Evolutionary conservation across 2,888 invertebrate species (phyloP).

Genomic region (Ellobium chinense): DNA sequence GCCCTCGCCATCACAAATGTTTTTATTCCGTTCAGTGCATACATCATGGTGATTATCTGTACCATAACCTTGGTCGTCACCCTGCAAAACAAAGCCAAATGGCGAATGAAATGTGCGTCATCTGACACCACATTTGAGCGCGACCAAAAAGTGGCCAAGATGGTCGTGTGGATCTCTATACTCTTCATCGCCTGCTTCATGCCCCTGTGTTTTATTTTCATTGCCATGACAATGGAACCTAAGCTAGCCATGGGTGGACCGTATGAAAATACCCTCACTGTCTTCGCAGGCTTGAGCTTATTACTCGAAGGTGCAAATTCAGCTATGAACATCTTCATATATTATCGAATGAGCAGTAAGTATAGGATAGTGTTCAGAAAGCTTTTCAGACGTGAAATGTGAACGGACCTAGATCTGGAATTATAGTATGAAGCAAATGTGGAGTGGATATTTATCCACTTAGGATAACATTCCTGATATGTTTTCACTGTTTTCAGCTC

Average conservation of each 20-base stretch:
- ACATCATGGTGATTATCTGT: background rate
- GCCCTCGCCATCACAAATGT: background rate
- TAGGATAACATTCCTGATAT: too few species aligned
- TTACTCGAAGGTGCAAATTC: background rate
- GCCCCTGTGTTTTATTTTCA: background rate
- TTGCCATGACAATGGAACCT: background rate
- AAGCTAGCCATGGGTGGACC: background rate
- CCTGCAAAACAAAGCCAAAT: background rate
- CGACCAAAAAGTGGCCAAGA: background rate
- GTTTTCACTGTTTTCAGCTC: too few species aligned
- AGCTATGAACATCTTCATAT: background rate
- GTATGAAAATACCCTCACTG: background rate
- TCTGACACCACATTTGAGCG: background rate
- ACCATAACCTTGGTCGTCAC: constrained; percentile 1
- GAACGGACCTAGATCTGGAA: too few species aligned
- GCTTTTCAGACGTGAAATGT: too few species aligned
- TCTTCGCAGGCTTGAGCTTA: background rate
- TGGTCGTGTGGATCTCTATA: background rate
- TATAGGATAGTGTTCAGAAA: background rate
- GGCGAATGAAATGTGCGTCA: background rate
- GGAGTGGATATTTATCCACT: too few species aligned
- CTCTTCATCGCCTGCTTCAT: background rate
- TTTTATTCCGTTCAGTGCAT: background rate
- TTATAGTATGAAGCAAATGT: too few species aligned
- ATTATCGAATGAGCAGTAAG: background rate